phyloP scores from a whole-genome alignment of 64 coral and sea anemone genomes.

The Orbicella faveolata region DNA sequence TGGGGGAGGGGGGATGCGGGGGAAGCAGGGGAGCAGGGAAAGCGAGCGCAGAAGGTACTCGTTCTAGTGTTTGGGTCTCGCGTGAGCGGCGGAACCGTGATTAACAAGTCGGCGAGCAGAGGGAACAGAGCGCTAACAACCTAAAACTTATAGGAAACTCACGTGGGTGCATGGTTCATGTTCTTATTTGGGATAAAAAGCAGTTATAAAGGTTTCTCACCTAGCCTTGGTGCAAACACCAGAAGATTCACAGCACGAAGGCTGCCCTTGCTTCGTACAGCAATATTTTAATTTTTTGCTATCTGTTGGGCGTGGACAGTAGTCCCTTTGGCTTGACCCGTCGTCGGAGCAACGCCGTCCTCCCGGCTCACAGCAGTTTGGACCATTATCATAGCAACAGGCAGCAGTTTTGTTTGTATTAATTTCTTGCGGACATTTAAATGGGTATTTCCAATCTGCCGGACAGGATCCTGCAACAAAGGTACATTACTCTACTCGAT shows the following conservation, averaged over 20 bases:
- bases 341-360: constrained; percentile 41
- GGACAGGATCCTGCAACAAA: constrained; percentile 27
- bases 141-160: too few species aligned
- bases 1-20: too few species aligned
- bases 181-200: background rate
- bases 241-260: constrained; percentile 43
- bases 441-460: constrained; percentile 39
- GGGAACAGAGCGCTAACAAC: too few species aligned
- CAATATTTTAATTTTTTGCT: constrained; percentile 28
- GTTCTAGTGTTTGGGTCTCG: too few species aligned
- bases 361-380: constrained; percentile 38
- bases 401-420: constrained; percentile 4
- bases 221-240: background rate
- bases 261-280: constrained; percentile 15
- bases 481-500: background rate
- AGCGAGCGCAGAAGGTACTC: too few species aligned
- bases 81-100: too few species aligned
- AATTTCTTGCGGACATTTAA: constrained; percentile 31
- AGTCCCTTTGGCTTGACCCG: constrained; percentile 36
- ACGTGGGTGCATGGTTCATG: background rate
- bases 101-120: too few species aligned
- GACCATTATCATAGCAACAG: constrained; percentile 54
- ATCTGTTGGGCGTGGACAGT: constrained; percentile 58
- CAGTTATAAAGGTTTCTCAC: background rate
- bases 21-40: too few species aligned